Conservation (phyloP, 2,797 vertebrate species). For the Centropyge bicolor region DNA sequence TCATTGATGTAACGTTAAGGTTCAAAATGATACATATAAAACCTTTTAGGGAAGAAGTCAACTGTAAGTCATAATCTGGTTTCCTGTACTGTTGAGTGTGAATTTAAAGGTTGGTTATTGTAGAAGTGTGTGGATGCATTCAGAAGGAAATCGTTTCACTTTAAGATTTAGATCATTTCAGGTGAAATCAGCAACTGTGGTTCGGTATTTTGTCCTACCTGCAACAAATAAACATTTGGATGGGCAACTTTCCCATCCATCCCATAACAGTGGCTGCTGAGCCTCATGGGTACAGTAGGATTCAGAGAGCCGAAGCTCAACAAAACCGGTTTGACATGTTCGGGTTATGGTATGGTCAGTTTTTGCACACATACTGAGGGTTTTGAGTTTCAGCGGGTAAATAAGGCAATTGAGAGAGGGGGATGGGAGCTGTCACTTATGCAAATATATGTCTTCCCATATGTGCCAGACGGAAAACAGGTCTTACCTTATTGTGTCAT, state of each 20-base stretch:
- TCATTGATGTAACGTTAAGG: background rate
- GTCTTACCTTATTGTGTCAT: constrained; percentile 98
- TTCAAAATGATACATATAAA: background rate
- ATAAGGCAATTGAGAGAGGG: background rate
- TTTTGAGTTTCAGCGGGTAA: background rate
- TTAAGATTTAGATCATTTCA: background rate
- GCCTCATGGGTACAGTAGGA: background rate
- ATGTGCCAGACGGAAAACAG: constrained; percentile 3
- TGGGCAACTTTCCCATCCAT: background rate
- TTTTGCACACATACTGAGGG: background rate
- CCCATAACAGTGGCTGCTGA: background rate
- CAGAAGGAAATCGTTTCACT: background rate
- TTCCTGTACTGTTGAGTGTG: background rate
- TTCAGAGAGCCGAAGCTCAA: background rate
- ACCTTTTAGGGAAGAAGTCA: background rate
- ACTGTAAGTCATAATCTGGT: background rate
- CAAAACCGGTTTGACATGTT: background rate
- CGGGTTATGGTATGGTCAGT: background rate
- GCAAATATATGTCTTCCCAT: constrained; percentile 2
- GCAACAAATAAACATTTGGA: background rate
- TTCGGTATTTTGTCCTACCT: background rate
- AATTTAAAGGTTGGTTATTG: background rate
- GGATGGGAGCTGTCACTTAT: background rate
- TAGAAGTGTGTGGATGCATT: background rate
- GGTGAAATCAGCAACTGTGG: background rate